These are phyloP conservation scores for Dromaius novaehollandiae DNA, from an alignment of 2,113 vertebrate species.

Conservation along the genomic window DNA sequence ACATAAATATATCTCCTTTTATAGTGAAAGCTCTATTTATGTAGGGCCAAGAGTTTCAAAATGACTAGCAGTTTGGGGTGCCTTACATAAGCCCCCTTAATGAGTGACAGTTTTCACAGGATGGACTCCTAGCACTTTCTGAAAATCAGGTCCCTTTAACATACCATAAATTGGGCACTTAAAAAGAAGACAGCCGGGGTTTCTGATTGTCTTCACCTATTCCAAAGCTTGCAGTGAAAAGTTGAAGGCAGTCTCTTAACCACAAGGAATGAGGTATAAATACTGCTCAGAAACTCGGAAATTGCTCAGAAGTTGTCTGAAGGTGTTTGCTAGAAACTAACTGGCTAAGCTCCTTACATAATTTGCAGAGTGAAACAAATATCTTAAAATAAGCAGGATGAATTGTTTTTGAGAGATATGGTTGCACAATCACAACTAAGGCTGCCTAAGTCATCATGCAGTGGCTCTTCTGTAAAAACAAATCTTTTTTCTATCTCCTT, in stretches of 20 bases:
- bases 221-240: neutral
- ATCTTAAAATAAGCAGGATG: too few species aligned
- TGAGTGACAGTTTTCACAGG: neutral
- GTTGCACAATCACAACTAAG: constrained; percentile 14
- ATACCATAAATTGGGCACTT: neutral
- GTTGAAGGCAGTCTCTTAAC: neutral
- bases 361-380: neutral
- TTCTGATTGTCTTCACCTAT: neutral
- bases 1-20: neutral
- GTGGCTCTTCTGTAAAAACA: constrained; percentile 8
- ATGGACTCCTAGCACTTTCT: neutral
- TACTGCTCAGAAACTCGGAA: neutral
- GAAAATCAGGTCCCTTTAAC: neutral
- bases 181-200: neutral
- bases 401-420: neutral
- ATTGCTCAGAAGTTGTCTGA: neutral
- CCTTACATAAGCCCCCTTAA: neutral
- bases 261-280: neutral
- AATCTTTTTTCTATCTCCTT: neutral
- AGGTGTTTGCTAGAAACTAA: neutral
- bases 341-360: neutral
- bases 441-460: neutral
- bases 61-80: neutral
- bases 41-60: neutral
- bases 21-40: neutral